A percentile compares a stretch with the other conserved stretches of the same genome.
Conservation (phyloP, 2,113 vertebrate species). For the Dascyllus trimaculatus region DNA sequence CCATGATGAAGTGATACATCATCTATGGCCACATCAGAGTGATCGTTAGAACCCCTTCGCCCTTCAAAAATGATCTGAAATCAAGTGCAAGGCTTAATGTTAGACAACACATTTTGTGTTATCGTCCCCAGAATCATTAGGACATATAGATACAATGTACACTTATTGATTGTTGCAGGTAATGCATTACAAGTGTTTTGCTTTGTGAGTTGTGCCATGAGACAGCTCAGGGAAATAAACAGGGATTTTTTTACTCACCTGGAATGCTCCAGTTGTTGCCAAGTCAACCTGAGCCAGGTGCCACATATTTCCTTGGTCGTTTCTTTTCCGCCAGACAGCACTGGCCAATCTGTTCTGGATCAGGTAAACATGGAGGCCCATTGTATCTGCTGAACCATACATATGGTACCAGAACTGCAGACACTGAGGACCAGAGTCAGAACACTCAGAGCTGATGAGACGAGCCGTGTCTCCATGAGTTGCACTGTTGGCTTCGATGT, state of each 20-base stretch:
- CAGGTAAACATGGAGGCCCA: constrained; percentile 82
- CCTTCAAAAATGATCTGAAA: constrained; percentile 87
- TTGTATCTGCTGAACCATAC: constrained; percentile 79
- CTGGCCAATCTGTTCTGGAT: constrained; percentile 47
- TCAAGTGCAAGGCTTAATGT: constrained; percentile 1
- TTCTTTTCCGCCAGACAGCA: constrained; percentile 53
- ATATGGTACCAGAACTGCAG: constrained; percentile 91
- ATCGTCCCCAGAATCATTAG: background rate
- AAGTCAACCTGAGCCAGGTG: constrained; percentile 72
- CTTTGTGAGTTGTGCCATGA: background rate
- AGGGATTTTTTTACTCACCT: constrained; percentile 58
- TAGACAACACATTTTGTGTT: no score
- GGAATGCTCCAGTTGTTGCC: constrained; percentile 60
- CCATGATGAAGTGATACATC: constrained; percentile 82
- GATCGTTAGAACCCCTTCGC: constrained; percentile 77
- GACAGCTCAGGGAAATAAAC: background rate
- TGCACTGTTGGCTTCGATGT: constrained; percentile 80
- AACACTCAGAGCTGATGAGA: constrained; percentile 81
- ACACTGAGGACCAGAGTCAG: constrained; percentile 79
- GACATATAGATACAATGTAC: background rate
- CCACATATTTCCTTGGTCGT: constrained; percentile 81
- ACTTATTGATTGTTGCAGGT: background rate
- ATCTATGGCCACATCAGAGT: constrained; percentile 86
- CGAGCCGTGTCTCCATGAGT: constrained; percentile 77
- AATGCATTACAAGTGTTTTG: no score